Base-by-base conservation (phyloP, 2,797 vertebrate species). In the Anguilla obscura region DNA sequence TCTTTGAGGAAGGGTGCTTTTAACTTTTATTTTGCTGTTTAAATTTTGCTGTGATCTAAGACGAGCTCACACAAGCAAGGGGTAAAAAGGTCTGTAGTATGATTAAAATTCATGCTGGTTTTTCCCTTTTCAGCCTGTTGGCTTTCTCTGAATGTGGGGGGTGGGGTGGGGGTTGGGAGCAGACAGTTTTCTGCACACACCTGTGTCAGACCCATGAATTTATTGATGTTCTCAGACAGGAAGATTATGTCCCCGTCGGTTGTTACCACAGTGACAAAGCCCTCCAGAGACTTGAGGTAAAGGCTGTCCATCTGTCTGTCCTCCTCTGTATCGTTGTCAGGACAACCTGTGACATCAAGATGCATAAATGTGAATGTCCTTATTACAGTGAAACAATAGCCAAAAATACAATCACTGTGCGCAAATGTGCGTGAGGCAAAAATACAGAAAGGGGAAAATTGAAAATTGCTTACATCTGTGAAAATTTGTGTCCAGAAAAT, bases 181-280 rank as follows among this genome's bases (percentile, higher is more conserved):
- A 24, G 83, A 1, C 24, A 27, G 52, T 1, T 54, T 14, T 33
- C 16, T 5, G 7, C 21, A 56, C 90, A 91, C 95, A 99, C 99
- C 98, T 99, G 98, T 18, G 98, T 98, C 89, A 99, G 97, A 87
- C 99, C 99, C 97, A 99, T 97, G 91, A 97, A 98, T 91, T 99
- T 99, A 97, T 95, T 99, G 96, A 99, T 97, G 94, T 99, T 99
- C 94, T 99, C 98, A 0, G 99, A 99, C 92, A 99, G 93, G 93
- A 98, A 99, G 94, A 99, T 96, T 93, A 99, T 98, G 94, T 99
- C 99, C 27, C 99, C 99, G 50, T 99, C 99, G 56, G 98, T 97
- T 60, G 98, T 99, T 91, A 99, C 97, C 94, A 99, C 97, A 0
- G 97, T 97, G 92, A 99, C 92, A 93, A 99, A 99, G 86, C 98